A percentile compares a stretch with the other conserved stretches of the same genome.
Conservation (phyloP, 30 jellyfish, hydroid and myxozoan species). For the Rhopilema esculentum region DNA sequence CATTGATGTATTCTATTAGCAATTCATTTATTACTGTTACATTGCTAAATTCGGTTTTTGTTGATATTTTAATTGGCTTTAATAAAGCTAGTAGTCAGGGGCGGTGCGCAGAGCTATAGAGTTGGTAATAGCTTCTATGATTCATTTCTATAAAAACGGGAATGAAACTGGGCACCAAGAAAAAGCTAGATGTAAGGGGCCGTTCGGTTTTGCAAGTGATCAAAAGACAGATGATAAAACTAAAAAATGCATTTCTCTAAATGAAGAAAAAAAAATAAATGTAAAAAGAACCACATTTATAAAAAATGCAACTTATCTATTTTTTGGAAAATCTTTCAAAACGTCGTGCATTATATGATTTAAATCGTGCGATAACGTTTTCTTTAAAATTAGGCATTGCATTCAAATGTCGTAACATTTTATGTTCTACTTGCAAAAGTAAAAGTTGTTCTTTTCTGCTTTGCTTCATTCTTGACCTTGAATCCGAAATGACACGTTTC, state of each 20-base stretch:
- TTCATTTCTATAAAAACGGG: background rate
- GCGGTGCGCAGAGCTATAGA: too few species aligned
- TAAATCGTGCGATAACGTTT: constrained; percentile 15
- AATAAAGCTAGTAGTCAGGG: too few species aligned
- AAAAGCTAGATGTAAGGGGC: background rate
- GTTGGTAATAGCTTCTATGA: too few species aligned
- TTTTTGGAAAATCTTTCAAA: background rate
- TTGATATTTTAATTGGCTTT: too few species aligned
- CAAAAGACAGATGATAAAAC: background rate
- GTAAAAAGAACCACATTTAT: background rate
- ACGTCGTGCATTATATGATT: background rate
- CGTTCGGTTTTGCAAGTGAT: background rate
- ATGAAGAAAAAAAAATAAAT: background rate
- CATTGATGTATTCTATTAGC: too few species aligned
- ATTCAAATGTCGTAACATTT: background rate
- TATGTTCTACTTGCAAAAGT: constrained; percentile 8
- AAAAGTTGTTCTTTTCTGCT: background rate
- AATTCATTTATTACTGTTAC: too few species aligned
- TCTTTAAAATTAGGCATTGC: background rate
- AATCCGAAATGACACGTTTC: constrained; percentile 27
- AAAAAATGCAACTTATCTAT: background rate
- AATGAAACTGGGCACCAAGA: background rate
- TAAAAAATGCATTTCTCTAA: background rate
- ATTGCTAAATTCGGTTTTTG: too few species aligned
- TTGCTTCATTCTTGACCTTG: constrained; percentile 33